A percentile compares a stretch with the other conserved stretches of the same genome.
Conservation (phyloP, 2,888 invertebrate genomes). For the Scaptomyza reducta region DNA sequence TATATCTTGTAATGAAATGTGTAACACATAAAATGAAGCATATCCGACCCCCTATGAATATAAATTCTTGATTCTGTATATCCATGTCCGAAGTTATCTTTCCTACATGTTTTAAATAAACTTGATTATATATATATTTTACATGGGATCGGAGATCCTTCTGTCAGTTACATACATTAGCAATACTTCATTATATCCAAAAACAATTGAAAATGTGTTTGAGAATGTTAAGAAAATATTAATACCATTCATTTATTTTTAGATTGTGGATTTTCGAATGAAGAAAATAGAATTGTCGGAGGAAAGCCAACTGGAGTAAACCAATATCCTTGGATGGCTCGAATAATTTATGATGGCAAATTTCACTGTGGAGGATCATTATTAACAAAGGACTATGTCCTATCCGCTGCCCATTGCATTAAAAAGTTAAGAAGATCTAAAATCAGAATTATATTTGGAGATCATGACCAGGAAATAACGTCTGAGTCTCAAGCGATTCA, state of each 20-base stretch:
- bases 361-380: slow-evolving; percentile 95
- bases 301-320: slow-evolving; percentile 92
- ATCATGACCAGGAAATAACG: slow-evolving; percentile 92
- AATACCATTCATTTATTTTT: slow-evolving; percentile 49
- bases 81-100: no score
- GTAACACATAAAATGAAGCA: no score
- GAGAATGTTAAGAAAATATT: background rate
- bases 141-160: background rate
- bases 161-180: background rate
- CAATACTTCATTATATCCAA: background rate
- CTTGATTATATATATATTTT: no score
- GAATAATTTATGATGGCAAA: slow-evolving; percentile 93
- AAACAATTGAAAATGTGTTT: background rate
- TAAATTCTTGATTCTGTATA: no score
- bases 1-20: no score
- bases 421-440: slow-evolving; percentile 90
- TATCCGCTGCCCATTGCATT: slow-evolving; percentile 95
- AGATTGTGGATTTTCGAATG: slow-evolving; percentile 93
- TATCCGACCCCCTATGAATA: no score
- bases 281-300: slow-evolving; percentile 94
- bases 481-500: slow-evolving; percentile 92
- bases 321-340: slow-evolving; percentile 94
- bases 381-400: slow-evolving; percentile 92
- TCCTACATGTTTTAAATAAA: no score
- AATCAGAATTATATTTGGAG: slow-evolving; percentile 92